Base-by-base conservation (phyloP, 2,113 vertebrate species). In the Felis chaus region DNA sequence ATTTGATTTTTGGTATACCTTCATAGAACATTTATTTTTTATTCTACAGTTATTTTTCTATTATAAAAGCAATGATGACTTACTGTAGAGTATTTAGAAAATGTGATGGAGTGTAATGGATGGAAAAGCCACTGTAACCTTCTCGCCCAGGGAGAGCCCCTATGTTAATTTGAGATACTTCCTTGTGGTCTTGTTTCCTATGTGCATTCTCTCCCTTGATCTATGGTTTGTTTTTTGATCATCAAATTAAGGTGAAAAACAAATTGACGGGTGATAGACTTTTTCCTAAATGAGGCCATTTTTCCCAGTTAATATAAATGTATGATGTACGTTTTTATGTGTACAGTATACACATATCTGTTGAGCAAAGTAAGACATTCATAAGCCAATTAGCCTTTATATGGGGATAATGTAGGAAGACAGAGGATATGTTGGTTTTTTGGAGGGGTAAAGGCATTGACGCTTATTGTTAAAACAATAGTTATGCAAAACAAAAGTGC, bases 231-330 rank as follows among this genome's bases (percentile, higher is more conserved):
- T 65, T 78, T 94, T 92, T 92, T 63, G 48, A 41, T 91, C 50
- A 69, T 71, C 88, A 86, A 91, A 79, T 95, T 96, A 95, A 97
- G 53, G 79, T 85, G 27, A 79, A 96, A 97, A 89, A 84, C 21
- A 93, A 95, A 78, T 48, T 65, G n/a, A 31, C 4, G 4, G 13
- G 29, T 45, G 48, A 13, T 78, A 71, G 81, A 65, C 31, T 68
- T 85, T 66, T 91, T 92, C 89, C 16, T 80, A 45, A 92, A 57
- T 76, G 5, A 91, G 94, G 23, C n/a, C 5, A 57, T 79, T 87
- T 93, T 66, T 48, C 31, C 45, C 11, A 66, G 16, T 73, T 91
- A 86, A 48, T 45, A 92, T 95, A 78, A 96, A 91, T 81, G 14
- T 79, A 16, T 68, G 63, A 71, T 74, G 61, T 1, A 53, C n/a